Percentiles rank a stretch among this genome's conserved stretches.
phyloP scores from a whole-genome alignment of 2,888 invertebrate genomes.

The Apeira syringaria region DNA sequence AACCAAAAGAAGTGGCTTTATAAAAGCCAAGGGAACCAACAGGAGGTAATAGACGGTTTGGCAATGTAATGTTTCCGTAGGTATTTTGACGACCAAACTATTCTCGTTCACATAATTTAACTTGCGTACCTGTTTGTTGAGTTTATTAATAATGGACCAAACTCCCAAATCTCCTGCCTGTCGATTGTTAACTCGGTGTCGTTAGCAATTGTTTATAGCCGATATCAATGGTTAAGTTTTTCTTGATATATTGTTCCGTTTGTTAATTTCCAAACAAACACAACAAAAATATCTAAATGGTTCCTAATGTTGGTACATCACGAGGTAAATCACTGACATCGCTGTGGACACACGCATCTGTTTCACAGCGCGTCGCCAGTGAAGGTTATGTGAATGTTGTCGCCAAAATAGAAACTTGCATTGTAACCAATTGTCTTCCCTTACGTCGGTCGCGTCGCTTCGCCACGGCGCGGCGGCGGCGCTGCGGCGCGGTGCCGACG shows the following conservation, averaged over 20 bases:
- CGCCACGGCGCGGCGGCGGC: too few species aligned
- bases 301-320: too few species aligned
- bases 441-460: too few species aligned
- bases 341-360: constrained; percentile 36
- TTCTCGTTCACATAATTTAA: constrained; percentile 54
- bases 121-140: too few species aligned
- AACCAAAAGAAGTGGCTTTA: constrained; percentile 62
- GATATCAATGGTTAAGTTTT: too few species aligned
- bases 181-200: too few species aligned
- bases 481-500: constrained; percentile 37
- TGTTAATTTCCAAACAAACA: too few species aligned
- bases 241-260: too few species aligned
- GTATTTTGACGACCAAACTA: constrained; percentile 47
- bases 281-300: too few species aligned
- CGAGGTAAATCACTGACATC: constrained; percentile 52
- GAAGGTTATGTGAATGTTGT: constrained; percentile 62
- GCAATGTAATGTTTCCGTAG: constrained; percentile 63
- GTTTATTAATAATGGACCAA: too few species aligned
- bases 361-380: constrained; percentile 48
- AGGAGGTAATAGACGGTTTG: constrained; percentile 68
- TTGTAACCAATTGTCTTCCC: constrained; percentile 62
- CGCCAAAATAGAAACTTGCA: constrained; percentile 62
- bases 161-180: too few species aligned
- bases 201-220: too few species aligned
- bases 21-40: constrained; percentile 29